These are phyloP conservation scores for Amphimedon queenslandica DNA, from an alignment of 37 sponge, comb jelly and placozoan genomes.

Conservation along the genomic window DNA sequence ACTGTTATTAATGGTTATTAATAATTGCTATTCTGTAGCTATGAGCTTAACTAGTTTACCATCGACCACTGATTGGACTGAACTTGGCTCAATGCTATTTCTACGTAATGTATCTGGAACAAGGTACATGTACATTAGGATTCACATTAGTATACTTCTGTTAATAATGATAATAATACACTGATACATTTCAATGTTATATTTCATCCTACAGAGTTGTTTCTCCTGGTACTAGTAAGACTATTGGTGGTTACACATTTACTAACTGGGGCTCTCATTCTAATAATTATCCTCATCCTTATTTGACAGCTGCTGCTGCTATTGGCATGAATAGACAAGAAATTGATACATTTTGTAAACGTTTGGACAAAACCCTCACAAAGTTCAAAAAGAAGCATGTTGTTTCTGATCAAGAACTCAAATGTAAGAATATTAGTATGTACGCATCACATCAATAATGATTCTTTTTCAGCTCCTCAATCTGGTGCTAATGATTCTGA, in stretches of 20 bases:
- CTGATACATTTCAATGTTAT: too few species aligned
- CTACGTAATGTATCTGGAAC: constrained; percentile 82
- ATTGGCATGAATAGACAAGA: constrained; percentile 86
- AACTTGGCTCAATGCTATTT: constrained; percentile 93
- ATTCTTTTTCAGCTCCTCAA: too few species aligned
- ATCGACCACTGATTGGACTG: constrained; percentile 30
- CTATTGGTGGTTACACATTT: constrained; percentile 81
- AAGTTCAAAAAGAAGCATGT: constrained; percentile 58
- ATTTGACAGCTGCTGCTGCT: constrained; percentile 96
- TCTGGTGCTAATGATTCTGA: too few species aligned
- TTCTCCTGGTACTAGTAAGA: constrained; percentile 51
- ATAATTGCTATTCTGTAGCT: constrained; percentile 16
- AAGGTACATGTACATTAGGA: constrained; percentile 44
- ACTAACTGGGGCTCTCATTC: constrained; percentile 85
- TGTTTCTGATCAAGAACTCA: too few species aligned
- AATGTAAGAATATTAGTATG: too few species aligned
- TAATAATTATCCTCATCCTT: constrained; percentile 73
- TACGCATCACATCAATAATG: too few species aligned
- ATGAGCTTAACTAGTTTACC: constrained; percentile 36
- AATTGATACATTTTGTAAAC: constrained; percentile 61
- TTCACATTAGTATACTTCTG: not conserved
- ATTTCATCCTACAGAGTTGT: constrained; percentile 69
- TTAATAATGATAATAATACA: not conserved
- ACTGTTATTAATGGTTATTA: not conserved
- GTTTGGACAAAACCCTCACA: constrained; percentile 68